Percentiles rank a stretch among this genome's conserved stretches.
Conservation (phyloP, 2,797 vertebrate genomes). For the Etheostoma nigrum region DNA sequence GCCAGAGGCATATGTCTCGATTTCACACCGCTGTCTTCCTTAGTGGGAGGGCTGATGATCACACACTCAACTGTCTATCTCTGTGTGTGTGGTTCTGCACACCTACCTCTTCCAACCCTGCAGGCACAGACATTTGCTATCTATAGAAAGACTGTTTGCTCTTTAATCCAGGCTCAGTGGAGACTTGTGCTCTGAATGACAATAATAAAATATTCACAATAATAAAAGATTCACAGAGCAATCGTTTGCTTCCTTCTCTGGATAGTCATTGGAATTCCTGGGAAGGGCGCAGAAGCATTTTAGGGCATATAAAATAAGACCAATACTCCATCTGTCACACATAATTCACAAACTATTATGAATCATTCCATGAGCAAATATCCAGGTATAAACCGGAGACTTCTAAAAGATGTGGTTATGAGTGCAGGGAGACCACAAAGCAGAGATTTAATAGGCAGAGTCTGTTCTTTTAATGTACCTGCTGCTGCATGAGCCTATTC, state of each 20-base stretch:
- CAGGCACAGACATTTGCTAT: constrained; percentile 59
- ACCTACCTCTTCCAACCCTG: constrained; percentile 53
- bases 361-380: constrained; percentile 39
- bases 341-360: constrained; percentile 49
- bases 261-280: constrained; percentile 29
- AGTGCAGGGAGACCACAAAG: constrained; percentile 48
- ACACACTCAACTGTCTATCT: constrained; percentile 52
- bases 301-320: constrained; percentile 22
- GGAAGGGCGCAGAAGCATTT: constrained; percentile 45
- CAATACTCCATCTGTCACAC: constrained; percentile 57
- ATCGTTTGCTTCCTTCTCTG: constrained; percentile 38
- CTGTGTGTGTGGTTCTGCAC: constrained; percentile 45
- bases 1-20: constrained; percentile 56
- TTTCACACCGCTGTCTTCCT: constrained; percentile 52
- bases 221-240: constrained; percentile 34
- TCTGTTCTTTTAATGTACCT: constrained; percentile 59
- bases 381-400: constrained; percentile 43
- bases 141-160: constrained; percentile 52
- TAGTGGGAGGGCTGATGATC: constrained; percentile 61
- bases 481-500: constrained; percentile 56
- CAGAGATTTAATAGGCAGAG: constrained; percentile 34
- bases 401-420: constrained; percentile 33
- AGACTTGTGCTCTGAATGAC: constrained; percentile 48
- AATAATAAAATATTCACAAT: constrained; percentile 28
- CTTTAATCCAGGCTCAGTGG: constrained; percentile 50